phyloP scores from a whole-genome alignment of 1,140 invertebrate genomes.

The Pollicipes pollicipes region DNA sequence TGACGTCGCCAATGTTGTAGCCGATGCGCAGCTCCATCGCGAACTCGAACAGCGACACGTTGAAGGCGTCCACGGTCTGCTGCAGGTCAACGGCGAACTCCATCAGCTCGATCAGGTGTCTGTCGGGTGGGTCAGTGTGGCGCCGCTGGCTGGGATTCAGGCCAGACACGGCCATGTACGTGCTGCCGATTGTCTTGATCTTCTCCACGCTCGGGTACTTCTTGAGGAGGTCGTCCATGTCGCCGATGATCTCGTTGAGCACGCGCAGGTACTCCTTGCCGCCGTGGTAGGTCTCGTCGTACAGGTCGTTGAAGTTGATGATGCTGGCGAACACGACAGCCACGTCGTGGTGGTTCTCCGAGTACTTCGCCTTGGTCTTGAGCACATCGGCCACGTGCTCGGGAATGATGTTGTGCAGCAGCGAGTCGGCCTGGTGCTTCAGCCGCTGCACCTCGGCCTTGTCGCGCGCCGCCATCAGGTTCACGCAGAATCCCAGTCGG shows the following conservation, averaged over 20 bases:
- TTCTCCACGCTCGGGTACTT: conserved; percentile 82
- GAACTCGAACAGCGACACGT: conserved; percentile 68
- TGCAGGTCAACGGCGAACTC: conserved; percentile 78
- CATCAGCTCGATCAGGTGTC: conserved; percentile 66
- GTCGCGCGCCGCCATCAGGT: no score
- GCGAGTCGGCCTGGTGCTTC: conserved; percentile 90
- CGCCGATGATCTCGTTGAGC: no score
- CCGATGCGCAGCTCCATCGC: conserved; percentile 63
- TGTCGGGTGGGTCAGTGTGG: conserved; percentile 40
- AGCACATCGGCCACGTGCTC: conserved; percentile 80
- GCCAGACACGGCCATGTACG: conserved; percentile 93
- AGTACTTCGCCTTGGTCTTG: conserved; percentile 78
- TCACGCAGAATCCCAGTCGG: no score
- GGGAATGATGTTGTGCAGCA: conserved; percentile 90
- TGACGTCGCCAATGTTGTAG: conserved; percentile 63
- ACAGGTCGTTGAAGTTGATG: no score
- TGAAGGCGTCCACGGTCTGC: conserved; percentile 67
- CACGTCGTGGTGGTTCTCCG: no score
- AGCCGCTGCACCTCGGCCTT: no score
- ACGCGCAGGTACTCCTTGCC: conserved; percentile 84
- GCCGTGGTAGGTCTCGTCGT: conserved; percentile 83
- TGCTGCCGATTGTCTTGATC: conserved; percentile 93
- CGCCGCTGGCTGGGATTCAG: conserved; percentile 50
- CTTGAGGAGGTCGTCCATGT: conserved; percentile 82
- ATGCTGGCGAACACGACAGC: no score